Percentiles rank a stretch among this genome's conserved stretches.
Evolutionary conservation across 2,888 invertebrate genomes (phyloP).

Genomic region (Drosophila prolongata): DNA sequence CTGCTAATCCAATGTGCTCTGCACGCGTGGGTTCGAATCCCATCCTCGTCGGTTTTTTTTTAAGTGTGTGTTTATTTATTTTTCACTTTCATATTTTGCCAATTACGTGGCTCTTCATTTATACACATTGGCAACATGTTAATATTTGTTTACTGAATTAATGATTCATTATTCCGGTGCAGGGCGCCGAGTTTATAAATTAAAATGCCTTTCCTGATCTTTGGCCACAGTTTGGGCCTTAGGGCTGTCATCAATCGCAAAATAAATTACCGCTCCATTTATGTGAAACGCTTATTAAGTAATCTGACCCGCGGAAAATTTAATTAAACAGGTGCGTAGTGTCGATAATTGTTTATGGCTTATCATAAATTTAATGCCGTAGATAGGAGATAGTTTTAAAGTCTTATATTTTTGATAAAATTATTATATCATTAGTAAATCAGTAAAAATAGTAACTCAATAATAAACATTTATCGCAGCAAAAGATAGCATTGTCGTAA

Average conservation of each 20-base stretch:
- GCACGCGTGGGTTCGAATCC: conserved; percentile 94
- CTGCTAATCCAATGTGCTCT: conserved; percentile 88
- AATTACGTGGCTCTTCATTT: not conserved
- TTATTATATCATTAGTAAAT: not conserved
- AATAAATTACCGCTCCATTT: not conserved
- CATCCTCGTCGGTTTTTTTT: conserved; percentile 88
- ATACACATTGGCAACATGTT: not conserved
- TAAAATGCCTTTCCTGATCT: not conserved
- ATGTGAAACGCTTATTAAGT: conserved; percentile 6
- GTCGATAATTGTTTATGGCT: not conserved
- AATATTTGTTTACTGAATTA: not conserved
- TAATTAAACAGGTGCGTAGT: not conserved
- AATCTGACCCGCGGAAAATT: not conserved
- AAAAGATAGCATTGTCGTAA: not conserved
- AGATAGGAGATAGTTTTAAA: not conserved
- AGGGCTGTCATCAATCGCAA: not conserved
- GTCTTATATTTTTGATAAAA: not conserved
- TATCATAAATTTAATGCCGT: not conserved
- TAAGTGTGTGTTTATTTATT: not conserved
- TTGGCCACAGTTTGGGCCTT: not conserved
- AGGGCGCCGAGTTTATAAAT: not conserved
- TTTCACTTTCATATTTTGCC: not conserved
- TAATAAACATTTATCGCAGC: not conserved
- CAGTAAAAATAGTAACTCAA: not conserved
- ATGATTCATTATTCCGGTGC: conserved; percentile 8